phyloP scores from a whole-genome alignment of 2,888 invertebrate species.

The Aphidius colemani region DNA sequence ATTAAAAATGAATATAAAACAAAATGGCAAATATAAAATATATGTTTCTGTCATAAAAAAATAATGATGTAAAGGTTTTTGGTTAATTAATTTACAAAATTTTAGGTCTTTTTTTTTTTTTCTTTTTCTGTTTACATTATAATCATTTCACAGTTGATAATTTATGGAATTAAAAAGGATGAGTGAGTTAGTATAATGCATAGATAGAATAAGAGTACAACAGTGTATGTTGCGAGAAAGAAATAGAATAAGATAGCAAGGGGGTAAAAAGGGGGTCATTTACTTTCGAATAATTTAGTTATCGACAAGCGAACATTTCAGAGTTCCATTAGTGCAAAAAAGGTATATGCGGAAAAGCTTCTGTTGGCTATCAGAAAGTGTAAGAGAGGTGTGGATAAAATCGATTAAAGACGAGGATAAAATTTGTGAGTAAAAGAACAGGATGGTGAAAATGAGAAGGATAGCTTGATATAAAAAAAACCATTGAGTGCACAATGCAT shows the following conservation, averaged over 20 bases:
- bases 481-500: not conserved
- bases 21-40: too few species aligned
- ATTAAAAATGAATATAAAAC: too few species aligned
- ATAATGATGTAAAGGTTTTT: not conserved
- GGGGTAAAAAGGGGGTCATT: conserved; percentile 24
- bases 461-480: not conserved
- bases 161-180: conserved; percentile 22
- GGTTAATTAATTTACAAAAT: conserved; percentile 16
- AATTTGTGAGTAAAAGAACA: not conserved
- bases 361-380: conserved; percentile 12
- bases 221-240: not conserved
- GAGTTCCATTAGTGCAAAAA: conserved; percentile 47
- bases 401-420: not conserved
- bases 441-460: too few species aligned
- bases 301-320: conserved; percentile 49
- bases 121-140: conserved; percentile 17
- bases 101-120: not conserved
- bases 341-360: not conserved
- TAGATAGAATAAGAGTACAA: not conserved
- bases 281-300: conserved; percentile 52
- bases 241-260: not conserved
- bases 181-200: conserved; percentile 10
- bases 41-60: not conserved
- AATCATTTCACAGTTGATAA: conserved; percentile 25
- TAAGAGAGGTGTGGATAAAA: conserved; percentile 3